Conservation (phyloP, 1,140 invertebrate species). For the Calephelis nemesis region DNA sequence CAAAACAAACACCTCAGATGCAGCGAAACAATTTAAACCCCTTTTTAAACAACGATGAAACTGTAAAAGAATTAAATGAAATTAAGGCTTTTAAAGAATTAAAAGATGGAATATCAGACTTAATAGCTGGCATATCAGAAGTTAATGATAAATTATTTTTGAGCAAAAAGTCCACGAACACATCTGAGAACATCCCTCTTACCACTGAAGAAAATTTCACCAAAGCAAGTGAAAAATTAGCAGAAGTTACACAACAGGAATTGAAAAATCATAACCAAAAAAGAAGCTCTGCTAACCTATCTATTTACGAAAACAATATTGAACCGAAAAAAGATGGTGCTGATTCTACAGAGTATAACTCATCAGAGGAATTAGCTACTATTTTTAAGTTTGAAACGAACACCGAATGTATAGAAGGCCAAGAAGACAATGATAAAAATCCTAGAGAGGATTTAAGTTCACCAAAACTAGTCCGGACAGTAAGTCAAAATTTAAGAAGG, state of each 20-base stretch:
- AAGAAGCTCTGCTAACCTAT: slow-evolving; percentile 56
- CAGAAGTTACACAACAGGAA: slow-evolving; percentile 69
- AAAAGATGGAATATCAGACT: slow-evolving; percentile 75
- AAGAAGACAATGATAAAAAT: slow-evolving; percentile 43
- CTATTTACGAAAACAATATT: slow-evolving; percentile 68
- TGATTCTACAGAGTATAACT: slow-evolving; percentile 81
- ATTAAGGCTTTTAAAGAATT: slow-evolving; percentile 76
- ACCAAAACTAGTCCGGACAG: slow-evolving; percentile 71
- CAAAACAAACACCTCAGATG: slow-evolving; percentile 24
- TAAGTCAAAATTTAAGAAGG: slow-evolving; percentile 70
- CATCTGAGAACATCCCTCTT: slow-evolving; percentile 26
- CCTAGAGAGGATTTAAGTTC: slow-evolving; percentile 65
- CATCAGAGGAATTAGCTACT: slow-evolving; percentile 81
- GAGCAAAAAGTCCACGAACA: slow-evolving; percentile 43
- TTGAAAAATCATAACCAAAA: slow-evolving; percentile 50
- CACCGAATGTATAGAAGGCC: slow-evolving; percentile 38
- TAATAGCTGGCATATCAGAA: slow-evolving; percentile 74
- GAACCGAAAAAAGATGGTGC: slow-evolving; percentile 64
- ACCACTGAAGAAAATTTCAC: slow-evolving; percentile 42
- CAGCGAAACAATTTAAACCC: slow-evolving; percentile 59
- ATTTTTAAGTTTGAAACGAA: slow-evolving; percentile 76
- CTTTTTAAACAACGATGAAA: slow-evolving; percentile 59
- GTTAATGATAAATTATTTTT: slow-evolving; percentile 74
- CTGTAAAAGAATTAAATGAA: slow-evolving; percentile 71
- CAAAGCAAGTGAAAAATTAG: slow-evolving; percentile 79